These are phyloP conservation scores for Quiscalus mexicanus DNA, from an alignment of 2,113 vertebrate genomes.

Conservation along the genomic window DNA sequence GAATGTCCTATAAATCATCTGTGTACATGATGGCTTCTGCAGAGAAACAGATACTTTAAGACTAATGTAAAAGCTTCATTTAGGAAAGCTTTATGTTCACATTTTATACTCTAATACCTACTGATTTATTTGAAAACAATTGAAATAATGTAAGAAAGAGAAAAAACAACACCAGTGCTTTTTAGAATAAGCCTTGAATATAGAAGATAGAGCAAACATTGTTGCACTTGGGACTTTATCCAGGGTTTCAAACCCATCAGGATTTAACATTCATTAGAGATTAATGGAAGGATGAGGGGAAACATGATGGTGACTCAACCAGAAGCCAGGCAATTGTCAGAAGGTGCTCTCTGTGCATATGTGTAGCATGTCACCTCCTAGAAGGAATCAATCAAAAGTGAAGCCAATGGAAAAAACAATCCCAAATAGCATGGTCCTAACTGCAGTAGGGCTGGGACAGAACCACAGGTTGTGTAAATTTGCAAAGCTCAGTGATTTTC, in stretches of 20 bases:
- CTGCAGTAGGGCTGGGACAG: background rate
- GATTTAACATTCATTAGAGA: background rate
- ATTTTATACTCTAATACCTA: background rate
- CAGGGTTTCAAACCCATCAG: background rate
- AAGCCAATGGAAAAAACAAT: background rate
- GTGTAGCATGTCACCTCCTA: background rate
- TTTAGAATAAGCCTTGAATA: background rate
- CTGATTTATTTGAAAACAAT: background rate
- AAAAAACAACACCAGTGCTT: background rate
- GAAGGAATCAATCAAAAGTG: background rate
- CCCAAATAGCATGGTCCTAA: accelerated
- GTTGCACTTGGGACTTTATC: background rate
- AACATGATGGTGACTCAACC: background rate
- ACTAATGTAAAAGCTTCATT: background rate
- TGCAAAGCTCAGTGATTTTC: background rate
- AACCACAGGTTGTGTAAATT: background rate
- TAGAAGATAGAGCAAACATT: background rate
- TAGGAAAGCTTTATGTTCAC: background rate
- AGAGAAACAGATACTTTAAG: background rate
- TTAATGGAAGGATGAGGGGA: background rate
- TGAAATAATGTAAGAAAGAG: background rate
- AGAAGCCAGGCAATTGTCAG: background rate
- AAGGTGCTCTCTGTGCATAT: background rate
- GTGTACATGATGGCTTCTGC: background rate
- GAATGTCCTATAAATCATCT: background rate